These are phyloP conservation scores for Liopterus haemorrhoidalis DNA, from an alignment of 2,888 invertebrate genomes.

Conservation along the genomic window DNA sequence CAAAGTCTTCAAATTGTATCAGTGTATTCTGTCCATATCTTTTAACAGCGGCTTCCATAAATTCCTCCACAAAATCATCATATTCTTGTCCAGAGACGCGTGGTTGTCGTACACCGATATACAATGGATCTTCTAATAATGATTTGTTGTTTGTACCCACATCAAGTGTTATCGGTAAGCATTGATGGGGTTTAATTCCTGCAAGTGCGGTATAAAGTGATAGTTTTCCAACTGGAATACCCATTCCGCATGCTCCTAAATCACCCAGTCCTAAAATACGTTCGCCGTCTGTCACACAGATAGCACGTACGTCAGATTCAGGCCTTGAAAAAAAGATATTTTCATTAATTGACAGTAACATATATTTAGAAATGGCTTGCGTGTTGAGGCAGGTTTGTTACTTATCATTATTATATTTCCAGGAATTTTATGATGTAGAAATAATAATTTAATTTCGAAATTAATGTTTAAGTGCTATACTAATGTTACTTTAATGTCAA, in stretches of 20 bases:
- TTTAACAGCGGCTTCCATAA: constrained; percentile 88
- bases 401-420: too few relatives aligned
- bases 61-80: constrained; percentile 92
- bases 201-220: constrained; percentile 93
- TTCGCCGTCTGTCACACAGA: constrained; percentile 95
- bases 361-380: too few relatives aligned
- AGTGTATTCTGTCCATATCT: constrained; percentile 82
- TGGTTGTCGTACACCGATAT: constrained; percentile 85
- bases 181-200: constrained; percentile 93
- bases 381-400: too few relatives aligned
- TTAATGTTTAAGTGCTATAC: too few relatives aligned
- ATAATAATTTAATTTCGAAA: too few relatives aligned
- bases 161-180: constrained; percentile 88
- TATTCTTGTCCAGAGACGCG: constrained; percentile 80
- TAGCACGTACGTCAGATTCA: constrained; percentile 76
- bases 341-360: too few relatives aligned
- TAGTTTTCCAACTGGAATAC: constrained; percentile 96
- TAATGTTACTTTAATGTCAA: too few relatives aligned
- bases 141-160: constrained; percentile 91
- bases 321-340: constrained; percentile 54
- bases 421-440: too few relatives aligned
- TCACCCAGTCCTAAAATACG: constrained; percentile 95
- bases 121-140: constrained; percentile 86
- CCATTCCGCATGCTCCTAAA: constrained; percentile 95
- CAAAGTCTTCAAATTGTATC: constrained; percentile 88